Evolutionary conservation across 2,797 vertebrate species (phyloP).

Genomic region (Clarias platycephalus): DNA sequence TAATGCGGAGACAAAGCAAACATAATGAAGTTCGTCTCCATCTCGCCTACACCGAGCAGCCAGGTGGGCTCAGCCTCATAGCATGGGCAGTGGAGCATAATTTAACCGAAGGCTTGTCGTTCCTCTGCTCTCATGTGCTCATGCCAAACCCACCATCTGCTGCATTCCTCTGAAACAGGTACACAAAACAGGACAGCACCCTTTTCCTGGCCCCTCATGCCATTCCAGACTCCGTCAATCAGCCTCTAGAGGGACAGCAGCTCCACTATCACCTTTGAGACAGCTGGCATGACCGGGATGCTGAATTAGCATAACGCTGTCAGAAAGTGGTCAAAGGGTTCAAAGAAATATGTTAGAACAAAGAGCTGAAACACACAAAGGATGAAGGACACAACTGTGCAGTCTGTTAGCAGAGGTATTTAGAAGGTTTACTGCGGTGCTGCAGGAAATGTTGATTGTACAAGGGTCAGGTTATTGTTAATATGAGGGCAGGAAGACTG

Average conservation of each 20-base stretch:
- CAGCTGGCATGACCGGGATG: constrained; percentile 38
- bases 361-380: constrained; percentile 2
- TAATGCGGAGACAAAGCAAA: constrained; percentile 17
- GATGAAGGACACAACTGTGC: constrained; percentile 4
- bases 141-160: constrained; percentile 62
- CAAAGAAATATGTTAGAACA: constrained; percentile 38
- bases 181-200: constrained; percentile 12
- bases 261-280: constrained; percentile 44
- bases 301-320: constrained; percentile 50
- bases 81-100: constrained; percentile 43
- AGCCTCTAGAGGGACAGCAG: constrained; percentile 45
- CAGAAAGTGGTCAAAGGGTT: constrained; percentile 31
- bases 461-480: background rate
- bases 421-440: background rate
- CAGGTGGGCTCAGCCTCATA: constrained; percentile 42
- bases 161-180: constrained; percentile 52
- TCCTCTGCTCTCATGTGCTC: constrained; percentile 32
- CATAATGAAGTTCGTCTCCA: constrained; percentile 11
- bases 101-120: constrained; percentile 35
- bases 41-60: constrained; percentile 3
- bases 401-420: background rate
- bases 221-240: constrained; percentile 50
- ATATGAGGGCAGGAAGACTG: background rate
- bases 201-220: constrained; percentile 29
- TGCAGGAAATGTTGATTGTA: background rate